Base-by-base conservation (phyloP, 37 sponge, comb jelly and placozoan species). In the Haliclona indistincta region DNA sequence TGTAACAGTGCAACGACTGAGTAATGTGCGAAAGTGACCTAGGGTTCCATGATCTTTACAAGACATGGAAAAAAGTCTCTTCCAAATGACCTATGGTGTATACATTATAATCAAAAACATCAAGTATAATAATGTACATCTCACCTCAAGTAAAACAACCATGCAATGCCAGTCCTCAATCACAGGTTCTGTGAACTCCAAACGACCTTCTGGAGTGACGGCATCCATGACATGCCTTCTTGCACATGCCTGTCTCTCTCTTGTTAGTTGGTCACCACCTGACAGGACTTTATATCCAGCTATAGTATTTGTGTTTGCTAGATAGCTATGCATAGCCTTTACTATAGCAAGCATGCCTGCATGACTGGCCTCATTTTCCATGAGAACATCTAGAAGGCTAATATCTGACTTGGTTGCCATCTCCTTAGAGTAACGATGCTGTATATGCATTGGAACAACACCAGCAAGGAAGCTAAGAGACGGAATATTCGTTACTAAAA, bases 231-330 rank as follows among this genome's bases (percentile, higher is more conserved):
- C 10, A 26, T 76, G 77, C 13, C 67, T 35, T 42, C 49, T 29
- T 11, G 70, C 33, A 19, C 53, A 54, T 20, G 28, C 36, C 42
- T 79, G 56, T 1, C 80, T 39, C 43, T 70, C 71, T 39, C 71
- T 70, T 19, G 80, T 79, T 7, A 79, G 80, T 15, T 79, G 80
- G 42, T 79, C 80, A 3, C 80, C 71, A 1, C 80, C 80, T 41
- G 80, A 79, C 17, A 34, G 44, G 6, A 70, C 71, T 54, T 43
- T 40, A n/a, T n/a, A n/a, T n/a, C n/a, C n/a, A n/a, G n/a, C n/a
- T n/a, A n/a, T n/a, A 3, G 13, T 49, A 2, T 70, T 38, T 13
- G 26, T 29, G 8, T 45, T 15, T 70, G 61, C 70, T 19, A 79
- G 67, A 34, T 79, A 79, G 25, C 42, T 58, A 2, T 70, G 60